A percentile compares a stretch with the other conserved stretches of the same genome.
These are phyloP conservation scores for Drosophila paramelanica DNA, from an alignment of 2,888 invertebrate genomes.

Conservation along the genomic window DNA sequence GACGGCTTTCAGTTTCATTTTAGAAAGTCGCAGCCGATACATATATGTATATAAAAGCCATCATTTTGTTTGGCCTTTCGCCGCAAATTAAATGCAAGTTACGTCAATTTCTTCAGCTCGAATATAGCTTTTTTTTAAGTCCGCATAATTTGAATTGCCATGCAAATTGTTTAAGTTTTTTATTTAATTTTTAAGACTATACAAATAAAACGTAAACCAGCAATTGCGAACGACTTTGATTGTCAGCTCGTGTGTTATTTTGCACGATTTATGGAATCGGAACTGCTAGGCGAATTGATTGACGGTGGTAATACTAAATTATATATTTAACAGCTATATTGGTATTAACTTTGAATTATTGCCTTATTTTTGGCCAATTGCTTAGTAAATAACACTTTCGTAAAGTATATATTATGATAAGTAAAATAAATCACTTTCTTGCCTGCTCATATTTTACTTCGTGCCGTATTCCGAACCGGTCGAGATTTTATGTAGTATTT, in stretches of 20 bases:
- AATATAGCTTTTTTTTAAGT: slow-evolving; percentile 29
- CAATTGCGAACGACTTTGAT: slow-evolving; percentile 7
- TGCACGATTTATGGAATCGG: slow-evolving; percentile 4
- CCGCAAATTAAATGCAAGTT: slow-evolving; percentile 58
- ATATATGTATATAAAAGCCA: slow-evolving; percentile 10
- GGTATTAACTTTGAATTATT: neutral
- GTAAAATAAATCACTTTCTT: neutral
- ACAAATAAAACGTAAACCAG: slow-evolving; percentile 12
- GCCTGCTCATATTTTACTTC: neutral
- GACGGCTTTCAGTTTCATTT: slow-evolving; percentile 62
- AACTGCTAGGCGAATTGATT: neutral
- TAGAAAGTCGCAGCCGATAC: slow-evolving; percentile 52
- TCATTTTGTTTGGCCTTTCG: slow-evolving; percentile 57
- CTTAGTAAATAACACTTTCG: neutral
- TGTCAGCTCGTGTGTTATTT: neutral
- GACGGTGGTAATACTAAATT: neutral
- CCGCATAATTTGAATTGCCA: slow-evolving; percentile 57
- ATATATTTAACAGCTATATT: neutral
- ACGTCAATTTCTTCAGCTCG: slow-evolving; percentile 47
- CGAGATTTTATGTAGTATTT: neutral
- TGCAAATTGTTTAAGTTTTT: slow-evolving; percentile 63
- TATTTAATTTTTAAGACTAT: slow-evolving; percentile 50
- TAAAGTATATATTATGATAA: neutral
- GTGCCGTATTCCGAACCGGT: neutral
- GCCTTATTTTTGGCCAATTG: neutral